Evolutionary conservation across 2,797 vertebrate genomes (phyloP), one percentile per base, ranked within the genome.

Genomic region (Sardinella longiceps): DNA sequence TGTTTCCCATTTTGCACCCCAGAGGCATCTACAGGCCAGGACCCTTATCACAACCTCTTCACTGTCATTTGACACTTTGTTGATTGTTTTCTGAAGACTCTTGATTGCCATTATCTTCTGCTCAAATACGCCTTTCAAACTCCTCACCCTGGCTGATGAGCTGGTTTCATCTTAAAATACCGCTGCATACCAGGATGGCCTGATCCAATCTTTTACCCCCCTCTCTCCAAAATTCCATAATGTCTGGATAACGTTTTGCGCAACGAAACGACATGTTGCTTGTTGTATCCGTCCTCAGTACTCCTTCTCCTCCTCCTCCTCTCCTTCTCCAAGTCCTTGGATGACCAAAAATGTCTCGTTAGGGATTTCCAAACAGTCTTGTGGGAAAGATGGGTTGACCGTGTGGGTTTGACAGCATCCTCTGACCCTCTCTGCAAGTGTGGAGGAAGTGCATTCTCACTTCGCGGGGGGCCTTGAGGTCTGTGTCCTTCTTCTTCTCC

Each of bases 341-440:
- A 85, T 60, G 56, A 84, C 85, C 48, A 84, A 66, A 83, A 20
- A 25, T 6, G 25, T 91, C 46, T 48, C 92, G 70, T 89, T 90
- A 70, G 88, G 85, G 85, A 81, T 80, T 85, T 89, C 43, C 37
- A 81, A 80, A 45, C 10, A 23, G 23, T 10, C 30, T 84, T 84
- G 89, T 93, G 92, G 91, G 91, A 92, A 88, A 85, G 51, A 43
- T 20, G 33, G 11, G 4, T n/a, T 58, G 85, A 86, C 28, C 37
- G 48, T 80, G 83, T 28, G 18, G 81, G 56, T 20, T n/a, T 14
- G 5, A 10, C 58, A 81, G 37, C 84, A 51, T 66, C 60, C 84
- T 80, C n/a, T 87, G 89, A 90, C 88, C 23, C 90, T 84, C 33
- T 60, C 2, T 18, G 53, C 85, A 81, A 53, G 50, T 74, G n/a